A percentile compares a stretch with the other conserved stretches of the same genome.
Evolutionary conservation across 2,888 invertebrate genomes (phyloP).

Genomic region (Augochlorella aurata): DNA sequence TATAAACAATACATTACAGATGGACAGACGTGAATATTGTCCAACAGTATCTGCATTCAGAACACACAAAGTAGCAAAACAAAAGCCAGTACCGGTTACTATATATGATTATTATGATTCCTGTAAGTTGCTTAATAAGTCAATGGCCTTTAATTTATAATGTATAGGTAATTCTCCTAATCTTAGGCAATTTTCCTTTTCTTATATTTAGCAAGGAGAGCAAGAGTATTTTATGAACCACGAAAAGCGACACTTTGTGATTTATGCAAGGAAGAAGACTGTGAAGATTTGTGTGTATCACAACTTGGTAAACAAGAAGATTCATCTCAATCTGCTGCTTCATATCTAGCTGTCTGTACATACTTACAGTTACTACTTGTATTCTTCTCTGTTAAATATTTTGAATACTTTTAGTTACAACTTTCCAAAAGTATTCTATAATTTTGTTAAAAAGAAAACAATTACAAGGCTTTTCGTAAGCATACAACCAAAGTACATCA

Average conservation of each 20-base stretch:
- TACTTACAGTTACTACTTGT: conserved; percentile 54
- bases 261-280: conserved; percentile 89
- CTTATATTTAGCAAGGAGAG: conserved; percentile 86
- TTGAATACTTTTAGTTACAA: conserved; percentile 49
- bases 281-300: conserved; percentile 82
- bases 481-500: conserved; percentile 57
- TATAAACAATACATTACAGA: conserved; percentile 73
- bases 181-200: too few species aligned
- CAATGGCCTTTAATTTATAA: not conserved
- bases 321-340: conserved; percentile 51
- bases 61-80: conserved; percentile 92
- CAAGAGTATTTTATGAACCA: conserved; percentile 91
- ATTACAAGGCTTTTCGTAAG: conserved; percentile 36
- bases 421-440: conserved; percentile 26
- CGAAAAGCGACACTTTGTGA: conserved; percentile 89
- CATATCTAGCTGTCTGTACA: conserved; percentile 49
- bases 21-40: conserved; percentile 87
- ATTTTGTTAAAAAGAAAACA: conserved; percentile 20
- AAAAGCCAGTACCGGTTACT: conserved; percentile 92
- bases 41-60: conserved; percentile 92
- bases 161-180: too few species aligned
- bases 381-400: conserved; percentile 37
- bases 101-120: conserved; percentile 96
- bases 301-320: conserved; percentile 74
- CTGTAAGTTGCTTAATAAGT: conserved; percentile 84